Percentiles rank a stretch among this genome's conserved stretches.
phyloP scores from a whole-genome alignment of 2,888 invertebrate species.

The Platycheirus rosarum region DNA sequence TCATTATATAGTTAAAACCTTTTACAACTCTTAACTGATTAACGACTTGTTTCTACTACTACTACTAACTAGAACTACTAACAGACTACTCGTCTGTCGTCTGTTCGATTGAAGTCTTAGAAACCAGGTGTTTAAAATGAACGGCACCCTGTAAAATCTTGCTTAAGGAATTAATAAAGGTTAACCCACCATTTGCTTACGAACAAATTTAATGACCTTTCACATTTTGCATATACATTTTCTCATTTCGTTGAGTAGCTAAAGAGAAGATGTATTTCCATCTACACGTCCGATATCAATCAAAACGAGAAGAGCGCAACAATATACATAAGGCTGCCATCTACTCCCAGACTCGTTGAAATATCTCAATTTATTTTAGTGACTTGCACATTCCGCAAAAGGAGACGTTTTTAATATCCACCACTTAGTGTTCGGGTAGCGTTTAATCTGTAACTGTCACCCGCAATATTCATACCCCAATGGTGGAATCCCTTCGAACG shows the following conservation, averaged over 20 bases:
- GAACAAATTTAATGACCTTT: constrained; percentile 33
- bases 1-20: too few species aligned
- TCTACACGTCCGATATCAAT: constrained; percentile 35
- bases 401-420: constrained; percentile 56
- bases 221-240: neutral
- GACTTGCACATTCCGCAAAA: constrained; percentile 49
- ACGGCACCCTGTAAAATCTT: neutral
- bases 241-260: constrained; percentile 29
- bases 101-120: constrained; percentile 8
- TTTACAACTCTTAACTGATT: too few species aligned
- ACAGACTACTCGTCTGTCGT: constrained; percentile 14
- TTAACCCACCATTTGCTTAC: constrained; percentile 38
- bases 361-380: constrained; percentile 52
- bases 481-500: constrained; percentile 59
- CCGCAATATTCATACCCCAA: constrained; percentile 40
- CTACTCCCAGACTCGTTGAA: neutral
- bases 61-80: constrained; percentile 5
- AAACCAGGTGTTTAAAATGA: constrained; percentile 23
- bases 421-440: constrained; percentile 32
- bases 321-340: neutral
- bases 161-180: constrained; percentile 27
- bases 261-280: constrained; percentile 15
- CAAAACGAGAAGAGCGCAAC: constrained; percentile 4
- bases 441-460: constrained; percentile 60
- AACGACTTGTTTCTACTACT: constrained; percentile 1